Evolutionary conservation across 1,140 invertebrate genomes (phyloP), one percentile per base, ranked within the genome.

Genomic region (Arion vulgaris): DNA sequence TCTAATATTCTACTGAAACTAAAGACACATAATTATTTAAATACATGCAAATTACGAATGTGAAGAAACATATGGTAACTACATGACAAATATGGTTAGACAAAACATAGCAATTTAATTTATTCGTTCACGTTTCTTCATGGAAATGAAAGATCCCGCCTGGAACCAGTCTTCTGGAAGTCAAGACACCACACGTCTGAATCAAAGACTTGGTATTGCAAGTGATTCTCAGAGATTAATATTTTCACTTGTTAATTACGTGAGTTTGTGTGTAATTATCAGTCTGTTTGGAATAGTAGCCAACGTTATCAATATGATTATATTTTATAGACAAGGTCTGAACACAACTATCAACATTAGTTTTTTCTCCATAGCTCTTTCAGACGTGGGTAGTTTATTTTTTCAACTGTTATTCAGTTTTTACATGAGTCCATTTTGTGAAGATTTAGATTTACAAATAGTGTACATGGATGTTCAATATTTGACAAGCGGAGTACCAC

Each of bases 341-440:
- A 41, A 39, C 28, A 72, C 71, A 26, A 41, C 71, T 2, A 72
- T 72, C 4, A 72, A 72, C n/a, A 72, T 72, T 45, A 72, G 71
- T 45, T 72, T 72, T 13, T 72, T 72, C 7, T 13, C 71, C n/a
- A 41, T 45, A 23, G 71, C 36, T 41, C 9, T 72, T n/a, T 39
- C 71, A 1, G 71, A 72, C 19, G 0, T 72, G 26, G 15, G 17
- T 23, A 23, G 71, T 72, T 19, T 72, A n/a, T 5, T 72, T 19
- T 11, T 45, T 23, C 36, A 41, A n/a, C 36, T 41, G 71, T 41
- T 19, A 15, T 2, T 1, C 19, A 72, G 34, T 32, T 13, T 69
- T 28, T 69, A n/a, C 23, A n/a, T 72, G 19, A 41, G 17, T 23
- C 38, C 36, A n/a, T 41, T 41, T 2, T 41, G 4, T 41, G 36